phyloP scores from a whole-genome alignment of 2,888 invertebrate species.

The Cybosia mesomella region DNA sequence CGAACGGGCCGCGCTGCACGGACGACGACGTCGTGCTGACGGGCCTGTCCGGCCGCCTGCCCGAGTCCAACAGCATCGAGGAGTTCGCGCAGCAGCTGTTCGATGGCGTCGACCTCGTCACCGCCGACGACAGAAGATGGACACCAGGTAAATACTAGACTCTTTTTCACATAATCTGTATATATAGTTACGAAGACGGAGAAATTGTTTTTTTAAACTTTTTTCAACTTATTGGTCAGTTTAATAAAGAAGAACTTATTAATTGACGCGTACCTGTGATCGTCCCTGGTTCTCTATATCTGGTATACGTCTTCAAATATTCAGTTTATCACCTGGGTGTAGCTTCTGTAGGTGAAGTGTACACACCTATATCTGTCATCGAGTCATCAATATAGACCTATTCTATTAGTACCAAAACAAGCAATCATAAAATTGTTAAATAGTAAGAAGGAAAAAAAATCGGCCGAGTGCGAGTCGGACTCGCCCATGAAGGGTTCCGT shows the following conservation, averaged over 20 bases:
- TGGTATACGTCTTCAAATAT: no score
- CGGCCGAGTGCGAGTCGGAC: no score
- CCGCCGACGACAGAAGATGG: slow-evolving; percentile 97
- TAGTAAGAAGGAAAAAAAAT: no score
- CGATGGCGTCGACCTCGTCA: slow-evolving; percentile 96
- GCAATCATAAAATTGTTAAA: no score
- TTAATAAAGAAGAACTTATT: neutral
- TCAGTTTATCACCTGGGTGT: neutral
- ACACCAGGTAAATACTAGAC: slow-evolving; percentile 84
- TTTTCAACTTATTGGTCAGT: neutral
- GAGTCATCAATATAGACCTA: no score
- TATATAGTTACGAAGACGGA: no score
- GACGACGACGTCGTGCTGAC: slow-evolving; percentile 93
- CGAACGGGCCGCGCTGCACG: slow-evolving; percentile 68
- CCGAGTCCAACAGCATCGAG: slow-evolving; percentile 95
- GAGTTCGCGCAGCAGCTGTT: slow-evolving; percentile 97
- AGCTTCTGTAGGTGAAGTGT: neutral
- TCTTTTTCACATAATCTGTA: neutral
- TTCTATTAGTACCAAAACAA: no score
- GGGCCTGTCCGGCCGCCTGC: slow-evolving; percentile 95
- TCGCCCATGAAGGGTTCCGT: no score
- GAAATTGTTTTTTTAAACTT: neutral
- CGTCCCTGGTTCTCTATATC: neutral
- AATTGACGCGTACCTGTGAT: neutral
- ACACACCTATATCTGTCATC: neutral